phyloP scores from a whole-genome alignment of 92 coral and sea anemone genomes.

The Zoanthus sociatus region DNA sequence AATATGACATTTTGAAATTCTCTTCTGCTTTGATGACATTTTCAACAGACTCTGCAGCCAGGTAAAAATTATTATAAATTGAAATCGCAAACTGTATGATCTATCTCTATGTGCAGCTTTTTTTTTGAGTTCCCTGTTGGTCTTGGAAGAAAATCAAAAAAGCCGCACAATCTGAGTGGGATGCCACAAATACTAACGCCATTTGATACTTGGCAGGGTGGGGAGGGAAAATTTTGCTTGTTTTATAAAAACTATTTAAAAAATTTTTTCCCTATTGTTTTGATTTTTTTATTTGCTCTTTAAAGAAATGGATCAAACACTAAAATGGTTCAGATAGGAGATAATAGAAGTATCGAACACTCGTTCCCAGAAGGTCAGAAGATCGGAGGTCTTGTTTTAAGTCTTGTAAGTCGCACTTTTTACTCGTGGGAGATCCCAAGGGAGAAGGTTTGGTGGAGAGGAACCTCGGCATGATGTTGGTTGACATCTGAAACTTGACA shows the following conservation, averaged over 20 bases:
- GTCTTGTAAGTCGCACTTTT: background rate
- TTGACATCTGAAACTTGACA: conserved; percentile 40
- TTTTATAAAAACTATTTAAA: background rate
- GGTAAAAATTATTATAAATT: background rate
- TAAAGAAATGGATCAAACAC: background rate
- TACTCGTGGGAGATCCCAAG: background rate
- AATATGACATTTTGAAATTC: background rate
- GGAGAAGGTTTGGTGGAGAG: background rate
- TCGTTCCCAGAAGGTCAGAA: background rate
- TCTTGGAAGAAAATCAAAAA: conserved; percentile 87
- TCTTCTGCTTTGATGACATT: conserved; percentile 4
- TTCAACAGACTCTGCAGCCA: background rate
- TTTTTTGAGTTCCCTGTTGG: conserved; percentile 39
- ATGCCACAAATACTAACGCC: conserved; percentile 39
- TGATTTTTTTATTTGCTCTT: background rate
- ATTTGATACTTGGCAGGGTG: background rate
- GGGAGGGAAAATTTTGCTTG: background rate
- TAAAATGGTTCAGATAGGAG: background rate
- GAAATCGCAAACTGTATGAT: background rate
- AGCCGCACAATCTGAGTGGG: conserved; percentile 22
- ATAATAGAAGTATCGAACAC: no score
- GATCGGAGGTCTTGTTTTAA: no score
- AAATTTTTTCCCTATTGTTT: no score
- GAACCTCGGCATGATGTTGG: conserved; percentile 45
- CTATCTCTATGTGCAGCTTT: background rate